These are phyloP conservation scores for Chrysomela aeneicollis DNA, from an alignment of 2,888 invertebrate genomes.

Conservation along the genomic window DNA sequence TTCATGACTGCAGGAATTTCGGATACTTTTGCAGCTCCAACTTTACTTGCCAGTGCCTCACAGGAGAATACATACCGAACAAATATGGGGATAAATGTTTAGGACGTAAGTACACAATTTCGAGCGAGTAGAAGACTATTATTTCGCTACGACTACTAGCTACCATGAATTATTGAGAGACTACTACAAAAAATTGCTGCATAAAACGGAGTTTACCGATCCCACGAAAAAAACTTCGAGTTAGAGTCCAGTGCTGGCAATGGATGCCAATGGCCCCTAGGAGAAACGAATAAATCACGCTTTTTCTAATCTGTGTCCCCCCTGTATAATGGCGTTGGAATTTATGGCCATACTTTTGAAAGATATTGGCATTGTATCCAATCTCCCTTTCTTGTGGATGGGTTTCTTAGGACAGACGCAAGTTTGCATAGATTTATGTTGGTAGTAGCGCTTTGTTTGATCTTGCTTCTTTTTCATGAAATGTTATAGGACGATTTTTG, in stretches of 20 bases:
- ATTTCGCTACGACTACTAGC: too few relatives aligned
- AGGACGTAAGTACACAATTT: slow-evolving; percentile 53
- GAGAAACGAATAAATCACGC: neutral
- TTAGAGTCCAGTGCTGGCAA: too few relatives aligned
- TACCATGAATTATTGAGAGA: too few relatives aligned
- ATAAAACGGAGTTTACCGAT: neutral
- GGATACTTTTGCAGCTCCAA: slow-evolving; percentile 57
- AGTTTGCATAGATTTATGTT: neutral
- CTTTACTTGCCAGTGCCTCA: slow-evolving; percentile 56
- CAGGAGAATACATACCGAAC: slow-evolving; percentile 51
- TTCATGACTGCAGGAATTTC: slow-evolving; percentile 53
- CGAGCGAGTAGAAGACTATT: too few relatives aligned
- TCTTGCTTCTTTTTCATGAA: too few relatives aligned
- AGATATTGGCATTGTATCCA: neutral
- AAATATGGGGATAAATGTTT: slow-evolving; percentile 53
- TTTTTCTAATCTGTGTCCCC: neutral
- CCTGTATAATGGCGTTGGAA: neutral
- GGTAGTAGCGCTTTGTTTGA: neutral
- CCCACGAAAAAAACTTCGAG: too few relatives aligned
- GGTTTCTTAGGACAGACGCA: neutral
- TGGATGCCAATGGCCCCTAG: too few relatives aligned
- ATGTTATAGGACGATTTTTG: too few relatives aligned
- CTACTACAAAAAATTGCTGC: too few relatives aligned
- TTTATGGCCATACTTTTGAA: neutral
- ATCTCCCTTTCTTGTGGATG: neutral